Evolutionary conservation across 2,113 vertebrate genomes (phyloP).

Genomic region (Hypocryptadius cinnamomeus): DNA sequence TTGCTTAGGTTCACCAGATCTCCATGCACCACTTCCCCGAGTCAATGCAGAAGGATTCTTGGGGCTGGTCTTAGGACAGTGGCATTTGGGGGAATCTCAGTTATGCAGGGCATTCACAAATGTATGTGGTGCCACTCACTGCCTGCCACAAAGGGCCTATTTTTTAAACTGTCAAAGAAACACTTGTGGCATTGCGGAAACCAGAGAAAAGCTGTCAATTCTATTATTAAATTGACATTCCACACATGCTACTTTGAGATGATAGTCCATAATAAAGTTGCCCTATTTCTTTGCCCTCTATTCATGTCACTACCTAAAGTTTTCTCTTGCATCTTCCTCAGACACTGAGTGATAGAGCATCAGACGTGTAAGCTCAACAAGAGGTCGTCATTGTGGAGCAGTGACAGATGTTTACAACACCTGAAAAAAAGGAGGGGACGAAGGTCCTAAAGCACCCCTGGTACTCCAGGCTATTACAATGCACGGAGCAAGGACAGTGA

Average conservation of each 20-base stretch:
- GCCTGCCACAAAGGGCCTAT: conserved; percentile 85
- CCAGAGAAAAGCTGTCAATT: conserved; percentile 82
- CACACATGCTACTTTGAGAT: conserved; percentile 78
- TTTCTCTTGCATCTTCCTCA: conserved; percentile 51
- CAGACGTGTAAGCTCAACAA: conserved; percentile 48
- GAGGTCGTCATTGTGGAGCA: conserved; percentile 50
- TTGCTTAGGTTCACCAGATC: neutral
- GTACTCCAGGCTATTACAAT: conserved; percentile 48
- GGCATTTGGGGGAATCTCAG: conserved; percentile 84
- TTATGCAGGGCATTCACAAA: conserved; percentile 94
- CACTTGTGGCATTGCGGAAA: conserved; percentile 83
- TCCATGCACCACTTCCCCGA: neutral
- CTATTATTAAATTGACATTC: conserved; percentile 95
- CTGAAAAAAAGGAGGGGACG: conserved; percentile 14
- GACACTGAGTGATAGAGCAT: conserved; percentile 63
- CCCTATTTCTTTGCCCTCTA: conserved; percentile 47
- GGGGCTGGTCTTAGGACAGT: conserved; percentile 72
- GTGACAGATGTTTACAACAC: conserved; percentile 67
- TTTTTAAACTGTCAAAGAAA: conserved; percentile 93
- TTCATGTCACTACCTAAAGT: conserved; percentile 54
- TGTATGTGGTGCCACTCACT: conserved; percentile 85
- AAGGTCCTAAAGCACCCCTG: conserved; percentile 23
- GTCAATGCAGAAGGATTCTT: conserved; percentile 75
- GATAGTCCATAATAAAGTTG: conserved; percentile 72
- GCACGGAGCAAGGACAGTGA: conserved; percentile 44